Base-by-base conservation (phyloP, 1,140 invertebrate genomes). In the Micrasema minimum region DNA sequence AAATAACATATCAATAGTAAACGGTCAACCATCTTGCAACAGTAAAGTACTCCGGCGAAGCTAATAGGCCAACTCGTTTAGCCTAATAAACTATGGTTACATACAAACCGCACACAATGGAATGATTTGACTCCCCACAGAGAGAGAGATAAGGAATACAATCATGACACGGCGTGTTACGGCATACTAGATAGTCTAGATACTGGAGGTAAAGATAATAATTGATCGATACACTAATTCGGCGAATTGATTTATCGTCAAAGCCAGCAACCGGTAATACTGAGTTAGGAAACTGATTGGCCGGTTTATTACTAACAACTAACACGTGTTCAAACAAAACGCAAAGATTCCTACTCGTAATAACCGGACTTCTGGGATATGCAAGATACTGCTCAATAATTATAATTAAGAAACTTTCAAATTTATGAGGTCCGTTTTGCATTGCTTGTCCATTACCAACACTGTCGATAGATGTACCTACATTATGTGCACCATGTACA, bases 201-300 rank as follows among this genome's bases (percentile, higher is more conserved):
- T 31, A 31, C 26, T 31, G 18, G 16, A 59, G 37, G 22, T 22
- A 64, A 48, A 14, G 22, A 26, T 64, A 41, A 46, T 62, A 48
- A 64, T 46, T 64, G 59, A 48, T 64, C 59, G 59, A 64, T 23
- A 45, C 5, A 48, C 43, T 64, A 31, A 48, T 31, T 45, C 23
- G 41, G 59, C 59, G 43, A 64, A 64, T 46, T 31, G 43, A 64
- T 48, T 64, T 31, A 64, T 48, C 43, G 23, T 45, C 43, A 46
- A 14, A 38, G 57, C 2, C 2, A 7, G 59, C 53, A 7, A 20
- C 18, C 35, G 18, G 14, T 38, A 18, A n/a, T 20, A 59, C 55
- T 22, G 37, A 22, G 37, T 59, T 59, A 35, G 55, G 55, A 31
- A 59, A 59, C 37, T 59, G 37, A 23, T 41, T 16, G 38, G 14